Base-by-base conservation (phyloP, 2,888 invertebrate species). In the Sabatieria punctata region DNA sequence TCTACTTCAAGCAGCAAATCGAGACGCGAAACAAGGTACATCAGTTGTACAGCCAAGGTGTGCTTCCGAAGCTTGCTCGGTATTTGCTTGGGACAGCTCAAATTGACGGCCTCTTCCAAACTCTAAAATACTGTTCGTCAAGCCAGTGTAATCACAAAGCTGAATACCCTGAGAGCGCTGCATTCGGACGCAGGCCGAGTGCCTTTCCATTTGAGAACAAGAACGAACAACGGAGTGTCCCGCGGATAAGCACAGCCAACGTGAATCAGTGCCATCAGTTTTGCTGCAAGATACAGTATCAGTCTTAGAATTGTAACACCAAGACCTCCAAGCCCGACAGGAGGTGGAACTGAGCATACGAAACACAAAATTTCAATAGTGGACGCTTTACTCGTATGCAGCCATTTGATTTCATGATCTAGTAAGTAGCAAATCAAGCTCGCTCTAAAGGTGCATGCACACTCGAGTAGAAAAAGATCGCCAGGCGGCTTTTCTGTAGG, bases 191-290 rank as follows among this genome's bases (percentile, higher is more conserved):
- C 30, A 30, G 30, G 8, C 15, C 23, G 19, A 11, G 22, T 22
- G 15, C 11, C 23, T 6, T 41, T 22, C 41, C 23, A 4, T n/a
- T 30, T 27, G 4, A 30, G 18, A 11, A 27, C 30, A 21, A 24
- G 11, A 2, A 11, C n/a, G 19, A 44, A 23, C 45, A 86, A 70
- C 0, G 89, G 84, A 1, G 79, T 73, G 43, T 75, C 75, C 48
- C 73, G 72, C 0, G 89, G 89, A 65, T 85, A 89, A 63, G 84
- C 79, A 56, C 82, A 79, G 53, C 80, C 79, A 23, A 89, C 74
- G 21, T 78, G 78, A 51, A 88, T 77, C 37, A 78, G 74, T 15
- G 82, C 80, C 23, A 78, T 75, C 56, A 89, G 68, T 64, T 78
- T 79, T 11, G 82, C 86, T 73, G 60, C 21, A 70, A n/a, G n/a